Conservation (phyloP, 1,140 invertebrate species). For the Holcopasites calliopsidis region DNA sequence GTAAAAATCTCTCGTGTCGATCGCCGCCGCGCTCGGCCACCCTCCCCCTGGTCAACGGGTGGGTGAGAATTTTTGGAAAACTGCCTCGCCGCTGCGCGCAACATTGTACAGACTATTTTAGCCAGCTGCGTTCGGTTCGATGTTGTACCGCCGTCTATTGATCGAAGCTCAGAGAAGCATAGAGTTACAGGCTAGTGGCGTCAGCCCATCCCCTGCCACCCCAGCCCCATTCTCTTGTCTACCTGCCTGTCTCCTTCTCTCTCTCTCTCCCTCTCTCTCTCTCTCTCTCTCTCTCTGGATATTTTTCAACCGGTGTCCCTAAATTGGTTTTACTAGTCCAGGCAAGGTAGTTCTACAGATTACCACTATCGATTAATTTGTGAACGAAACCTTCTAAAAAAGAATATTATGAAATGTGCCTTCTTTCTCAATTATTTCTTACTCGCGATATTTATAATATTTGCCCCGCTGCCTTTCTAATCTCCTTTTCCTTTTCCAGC, state of each 20-base stretch:
- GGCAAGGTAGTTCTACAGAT: too few relatives aligned
- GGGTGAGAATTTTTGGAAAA: conserved; percentile 70
- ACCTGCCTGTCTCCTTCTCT: background rate
- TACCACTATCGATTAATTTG: too few relatives aligned
- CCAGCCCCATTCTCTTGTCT: conserved; percentile 1
- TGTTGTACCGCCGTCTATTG: conserved; percentile 76
- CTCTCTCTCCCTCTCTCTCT: too few relatives aligned
- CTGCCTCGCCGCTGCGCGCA: conserved; percentile 38
- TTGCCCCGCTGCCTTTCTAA: background rate
- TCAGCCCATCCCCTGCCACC: conserved; percentile 60
- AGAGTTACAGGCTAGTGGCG: conserved; percentile 76
- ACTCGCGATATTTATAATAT: too few relatives aligned
- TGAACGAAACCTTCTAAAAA: too few relatives aligned
- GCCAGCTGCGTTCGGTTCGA: conserved; percentile 71
- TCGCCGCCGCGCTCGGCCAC: background rate
- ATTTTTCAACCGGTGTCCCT: conserved; percentile 14
- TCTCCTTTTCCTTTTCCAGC: too few relatives aligned
- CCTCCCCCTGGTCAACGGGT: too few relatives aligned
- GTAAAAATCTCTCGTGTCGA: conserved; percentile 41
- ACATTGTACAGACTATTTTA: conserved; percentile 68
- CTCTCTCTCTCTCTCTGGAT: background rate
- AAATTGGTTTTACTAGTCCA: too few relatives aligned
- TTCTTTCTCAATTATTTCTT: too few relatives aligned
- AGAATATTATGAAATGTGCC: too few relatives aligned
- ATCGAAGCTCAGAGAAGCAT: conserved; percentile 76